These are phyloP conservation scores for Cotesia congregata DNA, from an alignment of 2,888 invertebrate species.

Conservation along the genomic window DNA sequence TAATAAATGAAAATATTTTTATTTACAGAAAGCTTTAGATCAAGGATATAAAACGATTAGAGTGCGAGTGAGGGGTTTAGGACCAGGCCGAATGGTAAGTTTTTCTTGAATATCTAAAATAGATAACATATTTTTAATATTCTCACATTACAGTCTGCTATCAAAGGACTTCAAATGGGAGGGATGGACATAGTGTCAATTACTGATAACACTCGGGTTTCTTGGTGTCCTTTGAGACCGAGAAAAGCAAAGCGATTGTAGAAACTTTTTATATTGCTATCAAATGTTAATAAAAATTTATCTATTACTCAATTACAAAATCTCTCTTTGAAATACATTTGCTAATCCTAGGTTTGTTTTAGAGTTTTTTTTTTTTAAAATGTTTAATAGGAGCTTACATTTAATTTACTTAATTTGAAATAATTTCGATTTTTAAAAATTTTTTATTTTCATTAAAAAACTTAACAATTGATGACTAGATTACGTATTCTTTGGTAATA, in stretches of 20 bases:
- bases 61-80: conserved; percentile 85
- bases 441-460: too few species aligned
- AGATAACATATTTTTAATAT: conserved; percentile 1
- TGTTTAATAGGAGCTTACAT: too few species aligned
- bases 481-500: too few species aligned
- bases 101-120: conserved; percentile 8
- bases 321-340: too few species aligned
- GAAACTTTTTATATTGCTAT: conserved; percentile 51
- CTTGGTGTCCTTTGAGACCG: conserved; percentile 83
- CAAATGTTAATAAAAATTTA: not conserved
- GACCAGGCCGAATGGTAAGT: conserved; percentile 91
- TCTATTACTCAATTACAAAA: not conserved
- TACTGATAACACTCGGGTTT: conserved; percentile 90
- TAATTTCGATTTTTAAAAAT: too few species aligned
- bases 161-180: conserved; percentile 94
- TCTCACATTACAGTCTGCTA: conserved; percentile 79
- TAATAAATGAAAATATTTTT: conserved; percentile 5
- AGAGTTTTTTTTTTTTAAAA: too few species aligned
- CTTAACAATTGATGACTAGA: too few species aligned
- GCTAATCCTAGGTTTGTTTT: too few species aligned
- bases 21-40: conserved; percentile 77
- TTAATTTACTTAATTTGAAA: too few species aligned
- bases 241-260: conserved; percentile 89
- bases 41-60: conserved; percentile 83
- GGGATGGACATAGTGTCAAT: conserved; percentile 92